Percentiles rank a stretch among this genome's conserved stretches.
Conservation (phyloP, 2,113 vertebrate species). For the Echinops telfairi region DNA sequence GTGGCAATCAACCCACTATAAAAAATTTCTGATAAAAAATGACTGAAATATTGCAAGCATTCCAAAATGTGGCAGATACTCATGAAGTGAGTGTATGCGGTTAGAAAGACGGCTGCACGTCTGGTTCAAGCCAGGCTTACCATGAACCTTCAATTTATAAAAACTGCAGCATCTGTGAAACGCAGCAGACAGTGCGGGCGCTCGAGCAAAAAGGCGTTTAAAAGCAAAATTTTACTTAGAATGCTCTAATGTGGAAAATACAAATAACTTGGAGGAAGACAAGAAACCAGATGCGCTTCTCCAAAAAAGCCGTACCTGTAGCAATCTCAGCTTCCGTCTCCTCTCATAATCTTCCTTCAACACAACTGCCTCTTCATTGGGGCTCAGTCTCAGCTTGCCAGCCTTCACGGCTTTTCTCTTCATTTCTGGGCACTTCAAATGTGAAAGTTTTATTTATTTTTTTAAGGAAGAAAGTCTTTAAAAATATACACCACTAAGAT, state of each 20-base stretch:
- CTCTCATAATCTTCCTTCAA: conserved; percentile 94
- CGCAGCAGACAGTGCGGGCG: neutral
- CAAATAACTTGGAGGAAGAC: neutral
- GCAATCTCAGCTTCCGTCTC: conserved; percentile 93
- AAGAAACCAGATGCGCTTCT: conserved; percentile 15
- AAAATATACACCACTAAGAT: neutral
- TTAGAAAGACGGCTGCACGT: no score
- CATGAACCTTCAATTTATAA: no score
- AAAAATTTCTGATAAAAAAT: no score
- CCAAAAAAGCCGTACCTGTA: conserved; percentile 89
- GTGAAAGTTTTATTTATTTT: neutral
- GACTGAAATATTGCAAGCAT: no score
- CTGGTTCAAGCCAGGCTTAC: no score
- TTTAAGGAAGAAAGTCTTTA: conserved; percentile 37
- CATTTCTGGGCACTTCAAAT: conserved; percentile 83
- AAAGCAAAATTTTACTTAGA: conserved; percentile 8
- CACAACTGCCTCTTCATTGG: conserved; percentile 94
- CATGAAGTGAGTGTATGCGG: no score
- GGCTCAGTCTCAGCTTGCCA: conserved; percentile 90
- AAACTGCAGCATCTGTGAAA: no score
- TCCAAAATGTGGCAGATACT: no score
- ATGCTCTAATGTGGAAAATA: conserved; percentile 27
- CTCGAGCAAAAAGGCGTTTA: neutral
- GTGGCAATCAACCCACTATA: no score
- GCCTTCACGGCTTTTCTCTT: conserved; percentile 88